Evolutionary conservation across 2,113 vertebrate genomes (phyloP), one percentile per base, ranked within the genome.

Genomic region (Hippocampus barbouri): DNA sequence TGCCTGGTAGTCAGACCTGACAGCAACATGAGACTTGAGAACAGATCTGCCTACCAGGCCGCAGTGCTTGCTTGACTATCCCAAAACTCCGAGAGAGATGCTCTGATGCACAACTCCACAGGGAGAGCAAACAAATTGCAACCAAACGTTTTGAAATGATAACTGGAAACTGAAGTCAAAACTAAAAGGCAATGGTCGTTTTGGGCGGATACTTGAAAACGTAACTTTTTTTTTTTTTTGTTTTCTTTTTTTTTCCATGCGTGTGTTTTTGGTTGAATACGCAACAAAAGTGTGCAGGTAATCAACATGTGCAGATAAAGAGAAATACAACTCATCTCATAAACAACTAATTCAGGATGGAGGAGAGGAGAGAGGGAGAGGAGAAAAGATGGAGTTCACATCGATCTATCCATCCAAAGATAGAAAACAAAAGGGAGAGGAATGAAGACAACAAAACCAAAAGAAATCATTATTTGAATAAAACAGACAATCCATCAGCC

Each of bases 281-380:
- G 89, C 90, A 93, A 94, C 90, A 91, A 84, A 93, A 92, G 88
- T 91, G 88, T 87, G 86, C 88, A 84, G 80, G 74, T 92, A 91
- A 91, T 85, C 89, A 91, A 93, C 88, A 91, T 92, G 91, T 92
- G 91, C 90, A 89, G 85, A 87, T 91, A 92, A 92, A 90, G 88
- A 92, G 88, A 91, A 92, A 91, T 82, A 92, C 91, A 93, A 92
- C 91, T 91, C 87, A 93, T 93, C 87, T 91, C 70, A 77, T 89
- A 92, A 93, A 87, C 87, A 93, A 93, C 91, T 92, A 80, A 93
- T 90, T 92, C 78, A 92, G 89, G 88, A 93, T 93, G 93, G 87
- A 89, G 88, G 87, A 90, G 85, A 89, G 82, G 81, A 84, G 82
- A 86, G 79, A 85, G 80, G 86, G 68, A 57, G 38, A 69, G 85